phyloP scores from a whole-genome alignment of 1,140 invertebrate genomes.

The Solenopsis invicta region DNA sequence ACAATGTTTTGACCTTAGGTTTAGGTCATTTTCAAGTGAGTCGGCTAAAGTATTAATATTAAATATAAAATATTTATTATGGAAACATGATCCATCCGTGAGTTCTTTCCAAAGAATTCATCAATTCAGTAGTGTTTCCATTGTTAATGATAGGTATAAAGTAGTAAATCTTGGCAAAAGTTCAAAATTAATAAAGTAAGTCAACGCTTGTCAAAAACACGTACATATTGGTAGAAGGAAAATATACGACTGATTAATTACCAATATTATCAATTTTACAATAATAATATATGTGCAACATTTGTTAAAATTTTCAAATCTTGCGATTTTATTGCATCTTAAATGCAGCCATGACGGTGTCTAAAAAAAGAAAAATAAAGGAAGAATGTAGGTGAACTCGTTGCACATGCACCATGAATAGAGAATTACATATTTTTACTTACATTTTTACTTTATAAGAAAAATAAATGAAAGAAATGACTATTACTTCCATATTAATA shows the following conservation, averaged over 20 bases:
- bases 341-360: background rate
- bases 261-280: background rate
- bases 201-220: no score
- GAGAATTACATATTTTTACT: background rate
- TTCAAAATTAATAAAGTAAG: no score
- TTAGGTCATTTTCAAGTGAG: no score
- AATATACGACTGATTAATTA: background rate
- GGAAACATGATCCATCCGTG: no score
- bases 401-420: background rate
- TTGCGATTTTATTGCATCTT: constrained; percentile 15
- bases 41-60: no score
- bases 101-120: no score
- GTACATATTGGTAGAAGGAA: no score
- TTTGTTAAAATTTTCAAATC: constrained; percentile 34
- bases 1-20: no score
- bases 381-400: background rate
- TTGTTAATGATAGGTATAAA: no score
- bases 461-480: background rate
- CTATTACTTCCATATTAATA: background rate
- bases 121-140: no score
- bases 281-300: background rate
- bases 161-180: no score
- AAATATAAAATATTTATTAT: no score
- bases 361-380: constrained; percentile 11
- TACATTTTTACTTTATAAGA: background rate